Evolutionary conservation across 92 coral and sea anemone genomes (phyloP).

Genomic region (Palythoa heliodiscus): DNA sequence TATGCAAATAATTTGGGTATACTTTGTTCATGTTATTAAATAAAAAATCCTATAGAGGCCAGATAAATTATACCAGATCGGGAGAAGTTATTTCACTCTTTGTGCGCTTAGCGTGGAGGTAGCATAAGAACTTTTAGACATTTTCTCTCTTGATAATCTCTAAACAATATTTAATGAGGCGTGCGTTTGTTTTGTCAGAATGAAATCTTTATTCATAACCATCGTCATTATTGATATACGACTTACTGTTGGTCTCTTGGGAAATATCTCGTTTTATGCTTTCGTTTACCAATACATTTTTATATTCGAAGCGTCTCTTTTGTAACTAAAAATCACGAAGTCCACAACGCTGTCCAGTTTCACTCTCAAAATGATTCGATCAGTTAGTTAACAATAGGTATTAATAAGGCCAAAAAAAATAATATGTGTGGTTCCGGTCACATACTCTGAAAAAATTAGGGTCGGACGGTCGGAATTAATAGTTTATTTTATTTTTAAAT

Average conservation of each 20-base stretch:
- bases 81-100: not conserved
- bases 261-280: not conserved
- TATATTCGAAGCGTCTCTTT: no score
- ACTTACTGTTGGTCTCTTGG: not conserved
- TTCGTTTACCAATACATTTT: not conserved
- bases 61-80: not conserved
- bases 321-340: no score
- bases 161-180: not conserved
- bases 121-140: not conserved
- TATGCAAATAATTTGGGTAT: constrained; percentile 21
- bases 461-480: no score
- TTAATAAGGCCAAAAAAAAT: no score
- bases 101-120: not conserved
- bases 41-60: not conserved
- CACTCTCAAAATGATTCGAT: no score
- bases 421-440: no score
- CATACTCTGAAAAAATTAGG: no score
- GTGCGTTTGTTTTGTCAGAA: not conserved
- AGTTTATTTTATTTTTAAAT: no score
- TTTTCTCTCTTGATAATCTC: not conserved
- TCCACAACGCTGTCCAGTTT: no score
- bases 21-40: constrained; percentile 8
- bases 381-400: no score
- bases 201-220: not conserved
- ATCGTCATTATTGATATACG: not conserved